Conservation (phyloP, 1,140 invertebrate species). For the Asobara japonica region DNA sequence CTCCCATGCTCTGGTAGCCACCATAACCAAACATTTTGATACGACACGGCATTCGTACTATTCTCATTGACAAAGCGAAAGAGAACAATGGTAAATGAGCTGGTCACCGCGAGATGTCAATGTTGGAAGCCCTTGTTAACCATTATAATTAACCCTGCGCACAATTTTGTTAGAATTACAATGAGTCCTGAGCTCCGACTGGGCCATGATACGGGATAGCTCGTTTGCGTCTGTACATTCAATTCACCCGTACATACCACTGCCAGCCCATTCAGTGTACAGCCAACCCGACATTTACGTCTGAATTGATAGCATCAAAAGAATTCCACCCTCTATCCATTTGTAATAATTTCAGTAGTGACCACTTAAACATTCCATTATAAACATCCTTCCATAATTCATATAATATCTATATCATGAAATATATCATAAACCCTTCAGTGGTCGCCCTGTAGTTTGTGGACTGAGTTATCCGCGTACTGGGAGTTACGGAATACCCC, state of each 20-base stretch:
- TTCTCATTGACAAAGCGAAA: not conserved
- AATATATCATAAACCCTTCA: too few species aligned
- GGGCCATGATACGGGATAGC: not conserved
- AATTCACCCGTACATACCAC: not conserved
- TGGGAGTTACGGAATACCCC: too few species aligned
- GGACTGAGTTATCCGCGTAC: too few species aligned
- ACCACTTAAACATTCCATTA: too few species aligned
- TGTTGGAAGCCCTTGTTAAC: constrained; percentile 15
- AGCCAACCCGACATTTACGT: not conserved
- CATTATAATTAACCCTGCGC: constrained; percentile 23
- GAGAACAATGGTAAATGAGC: constrained; percentile 8
- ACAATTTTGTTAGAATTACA: constrained; percentile 26
- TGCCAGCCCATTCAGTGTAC: not conserved
- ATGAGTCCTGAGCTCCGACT: not conserved
- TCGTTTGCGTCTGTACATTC: not conserved
- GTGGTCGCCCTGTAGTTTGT: too few species aligned
- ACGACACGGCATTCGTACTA: too few species aligned
- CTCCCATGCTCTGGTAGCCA: not conserved
- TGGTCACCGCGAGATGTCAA: not conserved
- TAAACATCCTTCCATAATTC: too few species aligned
- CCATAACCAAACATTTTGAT: constrained; percentile 4
- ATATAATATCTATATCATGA: too few species aligned
- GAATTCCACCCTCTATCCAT: not conserved
- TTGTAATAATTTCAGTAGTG: too few species aligned
- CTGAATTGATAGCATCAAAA: not conserved